A percentile compares a stretch with the other conserved stretches of the same genome.
phyloP scores from a whole-genome alignment of 2,888 invertebrate species.

The Tenodera sinensis region DNA sequence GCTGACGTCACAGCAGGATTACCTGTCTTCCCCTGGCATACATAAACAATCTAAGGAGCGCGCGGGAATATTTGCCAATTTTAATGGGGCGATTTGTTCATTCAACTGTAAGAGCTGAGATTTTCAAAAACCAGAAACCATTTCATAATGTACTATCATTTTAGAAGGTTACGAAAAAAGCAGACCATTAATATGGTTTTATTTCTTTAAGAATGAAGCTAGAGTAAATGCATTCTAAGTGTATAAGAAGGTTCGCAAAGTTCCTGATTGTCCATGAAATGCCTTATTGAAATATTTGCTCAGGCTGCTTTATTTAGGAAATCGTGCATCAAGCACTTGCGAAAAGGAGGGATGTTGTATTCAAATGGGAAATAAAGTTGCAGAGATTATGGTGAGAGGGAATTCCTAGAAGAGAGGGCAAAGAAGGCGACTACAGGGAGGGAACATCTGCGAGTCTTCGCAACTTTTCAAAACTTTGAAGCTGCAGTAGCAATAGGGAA shows the following conservation, averaged over 20 bases:
- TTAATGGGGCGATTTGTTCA: too few relatives aligned
- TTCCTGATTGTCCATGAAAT: background rate
- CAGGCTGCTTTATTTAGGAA: background rate
- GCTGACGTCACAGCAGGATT: too few relatives aligned
- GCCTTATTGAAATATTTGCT: background rate
- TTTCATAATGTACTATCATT: too few relatives aligned
- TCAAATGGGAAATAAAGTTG: background rate
- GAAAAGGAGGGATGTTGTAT: background rate
- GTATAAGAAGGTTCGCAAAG: background rate
- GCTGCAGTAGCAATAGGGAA: background rate
- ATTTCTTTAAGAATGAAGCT: too few relatives aligned
- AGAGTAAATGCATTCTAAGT: too few relatives aligned
- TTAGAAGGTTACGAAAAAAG: too few relatives aligned
- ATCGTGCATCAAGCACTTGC: background rate
- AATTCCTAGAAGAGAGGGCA: background rate
- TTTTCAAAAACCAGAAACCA: too few relatives aligned
- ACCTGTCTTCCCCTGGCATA: fast-evolving
- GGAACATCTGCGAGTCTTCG: background rate
- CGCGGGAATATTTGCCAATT: too few relatives aligned
- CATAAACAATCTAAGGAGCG: too few relatives aligned
- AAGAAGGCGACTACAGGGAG: background rate
- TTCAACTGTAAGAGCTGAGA: too few relatives aligned
- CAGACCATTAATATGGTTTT: too few relatives aligned
- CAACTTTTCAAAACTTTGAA: constrained; percentile 5
- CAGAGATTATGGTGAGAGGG: background rate